Evolutionary conservation across 1,140 invertebrate species (phyloP), one percentile per base, ranked within the genome.

Genomic region (Diprion similis): DNA sequence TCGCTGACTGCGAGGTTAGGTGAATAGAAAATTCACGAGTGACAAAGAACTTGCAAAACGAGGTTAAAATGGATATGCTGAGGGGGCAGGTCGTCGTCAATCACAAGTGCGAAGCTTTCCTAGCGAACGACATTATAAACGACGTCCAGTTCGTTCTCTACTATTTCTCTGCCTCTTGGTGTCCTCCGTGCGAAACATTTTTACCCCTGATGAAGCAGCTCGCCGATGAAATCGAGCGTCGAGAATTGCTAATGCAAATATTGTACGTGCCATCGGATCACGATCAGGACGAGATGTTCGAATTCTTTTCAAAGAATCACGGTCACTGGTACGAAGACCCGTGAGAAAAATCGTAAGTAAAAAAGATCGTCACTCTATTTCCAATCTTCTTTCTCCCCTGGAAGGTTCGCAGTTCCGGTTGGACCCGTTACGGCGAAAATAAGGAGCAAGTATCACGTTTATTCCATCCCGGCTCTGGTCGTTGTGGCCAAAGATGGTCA

Each of bases 101-200:
- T 46, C 47, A 68, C 13, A 79, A 71, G 17, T 71, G 75, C 15
- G 76, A 76, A 47, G 66, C 71, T 10, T 65, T 81, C 18, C 72
- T 75, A 24, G 70, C 75, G 45, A 77, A 73, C 48, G 78, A 79
- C 9, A 75, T 73, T 47, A 71, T 79, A 10, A 70, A 74, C 0
- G 70, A 76, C 10, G 64, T 70, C 47, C 70, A 78, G 10, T 78
- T 71, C 64, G 51, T 81, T 10, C 72, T 70, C 13, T 75, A 79
- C 15, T 81, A 79, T 66, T 81, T 79, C 67, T 79, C 78, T 17
- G 77, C 80, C 47, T 76, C 80, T 0, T 81, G 80, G 80, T 79
- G 70, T 59, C 75, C 77, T n/a, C 73, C 76, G 0, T 78, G 78
- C 71, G 73, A 76, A 73, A 78, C n/a, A 11, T 78, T 81, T 71